Evolutionary conservation across 37 sponge, comb jelly and placozoan genomes (phyloP).

Genomic region (Mnemiopsis leidyi): DNA sequence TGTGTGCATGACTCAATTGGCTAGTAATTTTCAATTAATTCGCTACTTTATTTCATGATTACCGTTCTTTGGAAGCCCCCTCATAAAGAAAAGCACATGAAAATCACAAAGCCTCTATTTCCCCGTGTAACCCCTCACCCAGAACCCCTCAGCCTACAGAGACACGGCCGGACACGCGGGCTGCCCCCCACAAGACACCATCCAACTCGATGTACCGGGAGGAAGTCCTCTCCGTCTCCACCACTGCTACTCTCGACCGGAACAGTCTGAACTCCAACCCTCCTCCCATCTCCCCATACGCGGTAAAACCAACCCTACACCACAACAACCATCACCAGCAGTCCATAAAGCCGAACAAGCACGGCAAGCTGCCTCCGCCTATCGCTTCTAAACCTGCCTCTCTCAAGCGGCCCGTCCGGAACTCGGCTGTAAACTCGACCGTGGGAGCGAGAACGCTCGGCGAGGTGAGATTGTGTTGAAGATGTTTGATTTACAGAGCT

Average conservation of each 20-base stretch:
- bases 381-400: conserved; percentile 40
- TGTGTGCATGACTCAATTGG: too few relatives aligned
- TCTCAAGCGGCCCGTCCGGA: conserved; percentile 31
- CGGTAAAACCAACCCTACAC: background rate
- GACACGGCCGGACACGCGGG: background rate
- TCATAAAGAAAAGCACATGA: too few relatives aligned
- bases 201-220: background rate
- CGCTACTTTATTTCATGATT: too few relatives aligned
- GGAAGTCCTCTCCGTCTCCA: background rate
- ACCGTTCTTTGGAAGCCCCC: too few relatives aligned
- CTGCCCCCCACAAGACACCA: background rate
- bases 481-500: too few relatives aligned
- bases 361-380: conserved; percentile 52
- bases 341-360: background rate
- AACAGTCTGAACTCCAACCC: conserved; percentile 60
- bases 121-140: background rate
- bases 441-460: background rate
- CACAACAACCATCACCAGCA: background rate
- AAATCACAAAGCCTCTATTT: too few relatives aligned
- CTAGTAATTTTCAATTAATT: too few relatives aligned
- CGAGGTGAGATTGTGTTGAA: conserved; percentile 60
- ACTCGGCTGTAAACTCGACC: background rate
- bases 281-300: conserved; percentile 52
- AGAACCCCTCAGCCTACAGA: background rate
- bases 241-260: conserved; percentile 58